A percentile compares a stretch with the other conserved stretches of the same genome.
Conservation (phyloP, 2,113 vertebrate genomes). For the Alethe diademata region DNA sequence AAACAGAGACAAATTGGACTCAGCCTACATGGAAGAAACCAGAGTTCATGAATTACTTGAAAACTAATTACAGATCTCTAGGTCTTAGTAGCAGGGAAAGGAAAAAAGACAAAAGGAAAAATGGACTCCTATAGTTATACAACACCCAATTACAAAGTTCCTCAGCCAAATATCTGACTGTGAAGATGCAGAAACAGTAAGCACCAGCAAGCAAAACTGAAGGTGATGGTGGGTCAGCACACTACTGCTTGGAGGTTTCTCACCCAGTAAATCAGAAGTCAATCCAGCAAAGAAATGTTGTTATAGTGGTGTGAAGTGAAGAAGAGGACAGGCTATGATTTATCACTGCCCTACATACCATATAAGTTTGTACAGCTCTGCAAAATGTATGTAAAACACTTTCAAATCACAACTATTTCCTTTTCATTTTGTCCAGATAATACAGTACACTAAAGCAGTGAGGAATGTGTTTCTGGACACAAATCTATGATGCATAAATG, state of each 20-base stretch:
- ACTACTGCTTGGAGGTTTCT: not conserved
- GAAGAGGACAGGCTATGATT: not conserved
- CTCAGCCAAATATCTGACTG: not conserved
- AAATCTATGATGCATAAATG: not conserved
- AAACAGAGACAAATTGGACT: not conserved
- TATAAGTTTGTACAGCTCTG: not conserved
- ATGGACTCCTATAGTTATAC: not conserved
- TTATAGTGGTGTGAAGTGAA: not conserved
- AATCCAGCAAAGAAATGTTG: not conserved
- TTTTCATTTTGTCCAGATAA: not conserved
- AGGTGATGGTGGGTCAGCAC: not conserved
- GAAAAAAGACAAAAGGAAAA: not conserved
- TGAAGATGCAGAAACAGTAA: not conserved
- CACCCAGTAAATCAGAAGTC: constrained; percentile 12
- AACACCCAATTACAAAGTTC: not conserved
- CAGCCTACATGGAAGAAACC: not conserved
- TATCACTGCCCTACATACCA: not conserved
- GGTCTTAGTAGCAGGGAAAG: not conserved
- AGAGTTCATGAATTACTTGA: not conserved
- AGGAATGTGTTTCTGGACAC: not conserved
- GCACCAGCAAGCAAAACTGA: not conserved
- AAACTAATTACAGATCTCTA: not conserved
- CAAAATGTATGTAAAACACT: not conserved
- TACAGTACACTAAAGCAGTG: not conserved
- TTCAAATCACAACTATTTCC: not conserved